Evolutionary conservation across 2,113 vertebrate genomes (phyloP), one percentile per base, ranked within the genome.

Genomic region (Triplophysa tibetana): DNA sequence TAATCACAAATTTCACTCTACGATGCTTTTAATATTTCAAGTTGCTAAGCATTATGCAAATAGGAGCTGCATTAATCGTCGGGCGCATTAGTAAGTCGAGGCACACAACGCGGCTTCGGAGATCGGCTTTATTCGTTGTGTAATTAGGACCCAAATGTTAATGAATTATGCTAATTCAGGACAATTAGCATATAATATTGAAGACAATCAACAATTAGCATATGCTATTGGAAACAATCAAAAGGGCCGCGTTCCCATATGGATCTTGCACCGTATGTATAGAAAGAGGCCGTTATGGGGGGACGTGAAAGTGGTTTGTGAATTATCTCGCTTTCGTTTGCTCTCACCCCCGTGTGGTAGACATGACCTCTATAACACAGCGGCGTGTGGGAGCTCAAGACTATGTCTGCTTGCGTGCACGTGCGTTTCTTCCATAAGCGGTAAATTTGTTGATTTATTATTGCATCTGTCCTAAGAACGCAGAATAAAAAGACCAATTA

Each of bases 81-180:
- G 83, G 83, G 79, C 78, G 75, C 87, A 92, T 91, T 89, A 90
- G 86, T 86, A 82, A 91, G 91, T 92, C 90, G 19, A 80, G 68
- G 88, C 91, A 88, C 92, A 90, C 83, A 23, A 78, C 78, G 77
- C 80, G 48, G 83, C 86, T 81, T 84, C 85, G 63, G 79, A 83
- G 84, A 83, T 87, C 82, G 63, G 81, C 86, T 85, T 87, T 89
- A 87, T 88, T 91, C 89, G 75, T 85, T 87, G 87, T 91, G 91
- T 91, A 92, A 93, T 93, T 93, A 92, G 92, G 87, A 87, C 89
- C 89, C 88, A 85, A 91, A 92, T 92, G 91, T 92, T 93, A 93
- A 93, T 93, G 90, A 92, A 90, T 93, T 93, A 93, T 93, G 92
- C 88, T 92, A 93, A 93, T 93, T 90, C 88, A 0, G 64, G 58